A percentile compares a stretch with the other conserved stretches of the same genome.
Conservation (phyloP, 1,140 invertebrate genomes). For the Lysiphlebus fabarum region DNA sequence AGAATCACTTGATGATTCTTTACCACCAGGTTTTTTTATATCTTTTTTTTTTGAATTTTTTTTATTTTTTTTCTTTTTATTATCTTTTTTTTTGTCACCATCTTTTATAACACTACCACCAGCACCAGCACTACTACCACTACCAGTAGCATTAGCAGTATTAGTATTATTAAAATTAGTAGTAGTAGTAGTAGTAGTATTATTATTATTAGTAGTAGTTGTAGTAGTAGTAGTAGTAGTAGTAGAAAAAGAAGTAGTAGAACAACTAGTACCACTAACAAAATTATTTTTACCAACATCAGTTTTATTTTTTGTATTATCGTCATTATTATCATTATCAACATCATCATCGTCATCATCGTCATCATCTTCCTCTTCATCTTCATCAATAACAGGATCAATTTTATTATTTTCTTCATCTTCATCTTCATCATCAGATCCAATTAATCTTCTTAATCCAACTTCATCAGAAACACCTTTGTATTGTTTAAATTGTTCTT, state of each 20-base stretch:
- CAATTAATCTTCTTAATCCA: constrained; percentile 79
- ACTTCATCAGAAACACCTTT: constrained; percentile 88
- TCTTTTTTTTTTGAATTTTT: constrained; percentile 44
- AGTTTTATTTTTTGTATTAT: constrained; percentile 59
- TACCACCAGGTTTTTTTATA: constrained; percentile 26
- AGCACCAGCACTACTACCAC: too few species aligned
- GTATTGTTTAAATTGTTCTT: constrained; percentile 68
- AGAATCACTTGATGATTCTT: constrained; percentile 69
- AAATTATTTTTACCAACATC: not conserved
- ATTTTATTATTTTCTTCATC: constrained; percentile 67
- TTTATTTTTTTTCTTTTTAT: constrained; percentile 46
- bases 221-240: constrained; percentile 9
- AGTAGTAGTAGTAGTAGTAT: constrained; percentile 60
- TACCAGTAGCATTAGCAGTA: constrained; percentile 55
- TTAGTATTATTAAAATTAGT: constrained; percentile 62
- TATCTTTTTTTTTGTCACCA: constrained; percentile 44
- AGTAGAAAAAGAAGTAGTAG: too few species aligned
- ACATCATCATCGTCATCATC: constrained; percentile 79
- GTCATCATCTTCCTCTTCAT: constrained; percentile 63
- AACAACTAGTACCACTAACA: too few species aligned
- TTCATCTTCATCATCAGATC: constrained; percentile 86
- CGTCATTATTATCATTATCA: constrained; percentile 61
- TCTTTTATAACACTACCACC: constrained; percentile 47
- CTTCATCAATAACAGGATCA: constrained; percentile 59
- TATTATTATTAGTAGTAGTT: constrained; percentile 54